These are phyloP conservation scores for Thomomys bottae DNA, from an alignment of 2,113 vertebrate genomes.

Conservation along the genomic window DNA sequence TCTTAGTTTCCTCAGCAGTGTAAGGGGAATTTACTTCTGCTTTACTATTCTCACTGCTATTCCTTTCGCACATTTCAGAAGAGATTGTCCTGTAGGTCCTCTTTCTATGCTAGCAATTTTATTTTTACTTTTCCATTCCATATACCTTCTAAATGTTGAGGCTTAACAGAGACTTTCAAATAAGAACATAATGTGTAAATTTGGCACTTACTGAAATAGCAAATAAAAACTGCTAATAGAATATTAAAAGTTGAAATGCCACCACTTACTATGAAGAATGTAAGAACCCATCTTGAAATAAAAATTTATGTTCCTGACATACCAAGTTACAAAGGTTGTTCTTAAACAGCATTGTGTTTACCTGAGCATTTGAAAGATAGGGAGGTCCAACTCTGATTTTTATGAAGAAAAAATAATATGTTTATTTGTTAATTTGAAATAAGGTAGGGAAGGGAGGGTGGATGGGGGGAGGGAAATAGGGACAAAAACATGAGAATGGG, in stretches of 20 bases:
- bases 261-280: not conserved
- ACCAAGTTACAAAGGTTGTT: not conserved
- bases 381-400: not conserved
- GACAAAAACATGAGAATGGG: too few relatives aligned
- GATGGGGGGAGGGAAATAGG: too few relatives aligned
- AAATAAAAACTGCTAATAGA: conserved; percentile 8
- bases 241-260: not conserved
- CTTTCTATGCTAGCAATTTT: not conserved
- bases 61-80: not conserved
- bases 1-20: not conserved
- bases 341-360: not conserved
- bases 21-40: conserved; percentile 9
- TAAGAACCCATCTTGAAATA: not conserved
- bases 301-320: not conserved
- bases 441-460: too few relatives aligned
- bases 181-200: not conserved
- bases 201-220: not conserved
- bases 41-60: not conserved
- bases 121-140: not conserved
- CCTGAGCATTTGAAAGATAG: not conserved
- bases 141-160: not conserved
- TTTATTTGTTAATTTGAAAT: too few relatives aligned
- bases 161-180: not conserved
- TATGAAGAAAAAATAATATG: too few relatives aligned
- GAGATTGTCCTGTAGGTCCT: not conserved